phyloP scores from a whole-genome alignment of 2,888 invertebrate species.

The Gastracanthus pulcherrimus region DNA sequence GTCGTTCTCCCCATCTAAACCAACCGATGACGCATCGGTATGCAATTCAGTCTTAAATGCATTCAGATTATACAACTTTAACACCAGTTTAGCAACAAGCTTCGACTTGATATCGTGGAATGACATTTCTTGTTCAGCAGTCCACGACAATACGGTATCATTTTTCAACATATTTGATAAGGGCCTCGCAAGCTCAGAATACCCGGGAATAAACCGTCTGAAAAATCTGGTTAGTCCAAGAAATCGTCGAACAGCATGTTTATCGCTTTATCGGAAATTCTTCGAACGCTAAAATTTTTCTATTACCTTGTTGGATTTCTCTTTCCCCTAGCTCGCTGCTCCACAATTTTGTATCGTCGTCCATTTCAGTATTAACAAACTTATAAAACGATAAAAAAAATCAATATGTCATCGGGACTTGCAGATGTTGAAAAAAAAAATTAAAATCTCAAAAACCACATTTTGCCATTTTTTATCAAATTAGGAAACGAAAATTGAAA shows the following conservation, averaged over 20 bases:
- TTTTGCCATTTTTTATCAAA: no score
- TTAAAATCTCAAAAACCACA: no score
- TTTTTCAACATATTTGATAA: not conserved
- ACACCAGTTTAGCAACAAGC: not conserved
- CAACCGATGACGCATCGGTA: slow-evolving; percentile 56
- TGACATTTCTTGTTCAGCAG: not conserved
- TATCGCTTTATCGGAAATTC: slow-evolving; percentile 26
- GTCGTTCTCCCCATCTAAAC: slow-evolving; percentile 39
- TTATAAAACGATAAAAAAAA: no score
- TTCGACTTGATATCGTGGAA: slow-evolving; percentile 14
- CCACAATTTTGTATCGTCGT: not conserved
- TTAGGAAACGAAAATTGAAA: no score
- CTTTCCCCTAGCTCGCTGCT: not conserved
- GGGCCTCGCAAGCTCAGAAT: not conserved
- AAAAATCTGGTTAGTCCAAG: slow-evolving; percentile 42
- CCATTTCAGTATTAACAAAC: no score
- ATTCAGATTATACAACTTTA: slow-evolving; percentile 18
- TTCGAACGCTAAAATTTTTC: slow-evolving; percentile 32
- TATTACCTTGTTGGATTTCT: slow-evolving; percentile 25
- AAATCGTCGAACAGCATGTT: slow-evolving; percentile 20
- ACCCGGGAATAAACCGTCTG: not conserved
- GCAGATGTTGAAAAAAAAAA: no score
- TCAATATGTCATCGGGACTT: no score
- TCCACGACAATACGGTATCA: not conserved
- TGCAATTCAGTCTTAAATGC: slow-evolving; percentile 50